Evolutionary conservation across 2,797 vertebrate genomes (phyloP), one percentile per base, ranked within the genome.

Genomic region (Rallus crepitans): DNA sequence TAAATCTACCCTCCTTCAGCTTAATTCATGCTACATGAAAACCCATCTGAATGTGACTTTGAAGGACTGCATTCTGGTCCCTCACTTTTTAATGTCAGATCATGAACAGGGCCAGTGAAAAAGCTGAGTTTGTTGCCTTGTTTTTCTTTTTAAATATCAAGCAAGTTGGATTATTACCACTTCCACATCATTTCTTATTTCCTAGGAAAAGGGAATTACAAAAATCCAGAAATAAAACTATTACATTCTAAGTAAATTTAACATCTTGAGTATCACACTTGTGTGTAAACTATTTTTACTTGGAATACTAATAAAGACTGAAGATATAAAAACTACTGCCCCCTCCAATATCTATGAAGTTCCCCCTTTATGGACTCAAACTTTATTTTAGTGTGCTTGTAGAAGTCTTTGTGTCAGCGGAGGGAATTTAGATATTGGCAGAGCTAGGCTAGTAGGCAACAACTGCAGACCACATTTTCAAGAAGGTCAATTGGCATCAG

Each of bases 401-500:
- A 87, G 40, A 63, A 88, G 27, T 70, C 68, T 45, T 78, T 66
- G 11, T 59, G 39, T 60, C 53, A 87, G 47, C 2, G 4, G 24
- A 79, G 45, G 48, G 69, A 91, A 94, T 77, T 91, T 61, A 69
- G 48, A 39, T 59, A 89, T 6, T 82, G 56, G 70, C 63, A 60
- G 63, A 75, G 45, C 25, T 35, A 50, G 17, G 55, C 63, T 47
- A 35, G 50, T 40, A 86, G 53, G 73, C 64, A 88, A 73, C 66
- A 79, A 82, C 66, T 82, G 75, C 69, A 93, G 71, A 87, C 15
- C 61, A 81, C 55, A 59, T 73, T 94, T 96, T 93, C 9, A 12
- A 79, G 40, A 70, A 84, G 82, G 78, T 88, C 87, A 96, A 39
- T 2, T 93, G 94, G 93, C 79, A 82, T 73, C 75, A 86, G 87